Conservation (phyloP, 1,140 invertebrate species). For the Penaeus japonicus region DNA sequence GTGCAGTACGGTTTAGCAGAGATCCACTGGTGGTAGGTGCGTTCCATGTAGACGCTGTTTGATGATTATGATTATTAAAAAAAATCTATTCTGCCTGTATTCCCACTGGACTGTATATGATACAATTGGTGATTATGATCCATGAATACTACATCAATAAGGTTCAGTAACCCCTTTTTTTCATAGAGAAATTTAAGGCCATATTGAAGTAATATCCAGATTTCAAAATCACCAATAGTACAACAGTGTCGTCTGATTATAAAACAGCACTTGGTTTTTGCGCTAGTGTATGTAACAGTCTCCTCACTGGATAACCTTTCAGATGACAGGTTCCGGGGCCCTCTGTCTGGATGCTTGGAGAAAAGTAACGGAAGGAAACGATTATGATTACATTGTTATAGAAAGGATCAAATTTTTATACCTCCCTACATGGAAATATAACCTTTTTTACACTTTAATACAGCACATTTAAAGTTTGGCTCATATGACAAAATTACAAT, state of each 20-base stretch:
- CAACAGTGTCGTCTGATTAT: constrained; percentile 37
- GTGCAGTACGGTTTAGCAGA: constrained; percentile 13
- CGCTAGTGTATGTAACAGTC: constrained; percentile 53
- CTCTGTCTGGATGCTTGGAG: constrained; percentile 31
- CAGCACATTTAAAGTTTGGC: not conserved
- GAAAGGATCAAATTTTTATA: no score
- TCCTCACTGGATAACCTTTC: constrained; percentile 44
- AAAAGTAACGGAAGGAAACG: not conserved
- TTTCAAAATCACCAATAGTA: constrained; percentile 47
- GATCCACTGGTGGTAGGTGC: constrained; percentile 39
- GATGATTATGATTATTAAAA: constrained; percentile 32
- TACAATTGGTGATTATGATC: constrained; percentile 45
- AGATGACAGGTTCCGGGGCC: constrained; percentile 38
- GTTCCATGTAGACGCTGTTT: constrained; percentile 52
- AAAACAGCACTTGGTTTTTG: constrained; percentile 45
- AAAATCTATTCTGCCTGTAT: constrained; percentile 44
- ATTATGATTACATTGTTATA: no score
- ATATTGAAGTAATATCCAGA: constrained; percentile 14
- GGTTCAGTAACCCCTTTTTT: not conserved
- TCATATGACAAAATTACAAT: constrained; percentile 4
- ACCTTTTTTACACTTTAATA: no score
- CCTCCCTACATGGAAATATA: no score
- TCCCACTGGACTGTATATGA: constrained; percentile 41
- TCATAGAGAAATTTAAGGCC: constrained; percentile 3
- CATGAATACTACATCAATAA: constrained; percentile 27